phyloP scores from a whole-genome alignment of 2,888 invertebrate species.

The Palloptera scutellata region DNA sequence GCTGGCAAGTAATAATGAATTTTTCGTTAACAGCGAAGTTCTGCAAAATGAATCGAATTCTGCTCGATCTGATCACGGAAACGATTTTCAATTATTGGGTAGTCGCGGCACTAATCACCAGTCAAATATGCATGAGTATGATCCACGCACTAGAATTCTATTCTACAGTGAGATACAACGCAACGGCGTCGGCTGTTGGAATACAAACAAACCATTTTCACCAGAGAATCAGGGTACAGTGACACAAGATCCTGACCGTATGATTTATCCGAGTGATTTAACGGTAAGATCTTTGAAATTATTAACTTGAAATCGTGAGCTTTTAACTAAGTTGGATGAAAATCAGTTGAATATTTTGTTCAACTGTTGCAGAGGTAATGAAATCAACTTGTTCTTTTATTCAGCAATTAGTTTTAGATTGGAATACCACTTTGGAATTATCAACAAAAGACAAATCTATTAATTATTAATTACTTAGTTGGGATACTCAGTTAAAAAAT shows the following conservation, averaged over 20 bases:
- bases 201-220: slow-evolving; percentile 65
- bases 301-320: too few species aligned
- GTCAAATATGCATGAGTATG: slow-evolving; percentile 74
- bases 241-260: slow-evolving; percentile 68
- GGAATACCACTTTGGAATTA: too few species aligned
- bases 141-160: slow-evolving; percentile 69
- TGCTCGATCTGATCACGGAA: slow-evolving; percentile 66
- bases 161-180: slow-evolving; percentile 76
- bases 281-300: slow-evolving; percentile 54
- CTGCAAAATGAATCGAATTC: slow-evolving; percentile 68
- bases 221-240: slow-evolving; percentile 68
- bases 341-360: too few species aligned
- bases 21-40: slow-evolving; percentile 73
- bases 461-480: too few species aligned
- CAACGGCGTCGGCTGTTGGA: slow-evolving; percentile 81
- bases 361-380: too few species aligned
- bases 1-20: slow-evolving; percentile 76
- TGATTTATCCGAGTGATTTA: slow-evolving; percentile 79
- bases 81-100: slow-evolving; percentile 70
- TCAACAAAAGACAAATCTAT: too few species aligned
- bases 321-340: too few species aligned
- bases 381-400: too few species aligned
- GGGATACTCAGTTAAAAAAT: too few species aligned
- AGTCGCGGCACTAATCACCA: slow-evolving; percentile 73
- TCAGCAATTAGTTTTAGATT: too few species aligned